Conservation (phyloP, 2,797 vertebrate species). For the Aplochiton taeniatus region DNA sequence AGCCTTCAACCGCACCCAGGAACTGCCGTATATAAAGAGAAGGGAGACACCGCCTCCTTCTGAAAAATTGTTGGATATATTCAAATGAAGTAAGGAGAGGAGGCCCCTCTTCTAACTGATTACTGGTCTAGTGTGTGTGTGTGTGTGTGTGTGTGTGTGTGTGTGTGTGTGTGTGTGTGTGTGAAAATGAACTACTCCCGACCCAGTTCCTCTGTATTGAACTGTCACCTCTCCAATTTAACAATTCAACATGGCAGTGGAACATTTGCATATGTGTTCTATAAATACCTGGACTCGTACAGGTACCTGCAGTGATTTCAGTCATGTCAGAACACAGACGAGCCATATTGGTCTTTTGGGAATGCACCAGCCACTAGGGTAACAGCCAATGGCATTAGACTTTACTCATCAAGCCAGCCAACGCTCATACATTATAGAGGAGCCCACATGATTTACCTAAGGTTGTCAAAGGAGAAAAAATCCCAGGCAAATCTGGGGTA, state of each 20-base stretch:
- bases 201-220: constrained; percentile 70
- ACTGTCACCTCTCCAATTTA: constrained; percentile 74
- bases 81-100: constrained; percentile 84
- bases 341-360: constrained; percentile 81
- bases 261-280: constrained; percentile 82
- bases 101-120: constrained; percentile 78
- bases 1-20: constrained; percentile 82
- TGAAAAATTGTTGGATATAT: constrained; percentile 77
- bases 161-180: constrained; percentile 60
- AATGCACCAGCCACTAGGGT: constrained; percentile 72
- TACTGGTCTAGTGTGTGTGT: constrained; percentile 71
- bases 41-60: constrained; percentile 76
- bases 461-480: constrained; percentile 94
- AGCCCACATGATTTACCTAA: constrained; percentile 89
- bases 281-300: constrained; percentile 81
- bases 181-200: constrained; percentile 57
- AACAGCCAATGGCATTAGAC: constrained; percentile 76
- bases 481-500: constrained; percentile 88
- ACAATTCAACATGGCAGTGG: constrained; percentile 77
- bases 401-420: constrained; percentile 77
- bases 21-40: constrained; percentile 78
- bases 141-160: constrained; percentile 11
- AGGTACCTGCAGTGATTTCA: constrained; percentile 61
- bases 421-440: constrained; percentile 86
- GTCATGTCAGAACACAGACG: constrained; percentile 64